Base-by-base conservation (phyloP, 2,888 invertebrate genomes). In the Unio delphinus region DNA sequence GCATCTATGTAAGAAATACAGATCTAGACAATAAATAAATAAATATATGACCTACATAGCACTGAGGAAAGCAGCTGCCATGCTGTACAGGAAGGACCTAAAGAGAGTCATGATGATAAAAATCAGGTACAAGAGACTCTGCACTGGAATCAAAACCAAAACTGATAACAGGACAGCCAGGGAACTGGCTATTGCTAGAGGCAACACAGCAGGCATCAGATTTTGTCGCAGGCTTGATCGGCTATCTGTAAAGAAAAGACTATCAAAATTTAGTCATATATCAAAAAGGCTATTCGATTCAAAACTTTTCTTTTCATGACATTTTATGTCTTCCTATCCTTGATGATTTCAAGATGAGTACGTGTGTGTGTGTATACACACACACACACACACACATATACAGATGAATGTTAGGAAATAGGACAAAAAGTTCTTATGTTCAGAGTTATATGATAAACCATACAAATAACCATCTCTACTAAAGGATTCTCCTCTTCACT, bases 51-150 rank as follows among this genome's bases (percentile, higher is more conserved):
- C 83, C 76, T 64, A 82, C 82, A 82, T 68, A 28, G 74, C 75
- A 68, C 76, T 73, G 18, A 83, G 68, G 63, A 77, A 79, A 54
- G 80, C 82, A 30, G 81, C 82, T 4, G 76, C 82, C 61, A 83
- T 69, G 55, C 75, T 79, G 70, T 82, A 83, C 64, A 84, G 73
- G 72, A 84, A 83, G 15, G 81, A 80, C n/a, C 83, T 67, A 65
- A 77, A 83, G 62, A 84, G 28, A 8, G 81, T 80, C 72, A 83
- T 73, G 34, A 75, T 70, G 61, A 84, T 74, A 68, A 82, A 83
- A 30, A 70, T 75, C 3, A 79, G 20, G 57, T 81, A 81, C 17
- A 81, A 69, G 17, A 80, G 55, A n/a, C 64, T 55, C 18, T 57
- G 60, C 5, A 68, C 54, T 15, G 79, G 79, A 28, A 79, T 67